Conservation (phyloP, 1,140 invertebrate genomes). For the Papilio helenus region DNA sequence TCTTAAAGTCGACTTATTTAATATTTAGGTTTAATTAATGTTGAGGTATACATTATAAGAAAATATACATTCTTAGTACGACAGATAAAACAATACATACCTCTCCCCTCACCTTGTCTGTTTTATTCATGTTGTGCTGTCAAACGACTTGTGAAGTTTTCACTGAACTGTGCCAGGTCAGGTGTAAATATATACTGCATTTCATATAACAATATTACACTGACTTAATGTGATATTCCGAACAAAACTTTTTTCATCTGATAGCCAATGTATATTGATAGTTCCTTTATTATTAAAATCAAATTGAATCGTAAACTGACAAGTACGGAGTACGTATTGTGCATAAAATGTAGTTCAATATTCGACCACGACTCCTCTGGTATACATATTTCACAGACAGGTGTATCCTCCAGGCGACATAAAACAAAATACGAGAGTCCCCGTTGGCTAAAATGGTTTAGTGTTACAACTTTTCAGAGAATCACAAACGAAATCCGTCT, state of each 20-base stretch:
- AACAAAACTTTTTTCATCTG: not conserved
- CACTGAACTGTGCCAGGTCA: not conserved
- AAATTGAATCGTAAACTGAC: slow-evolving; percentile 2
- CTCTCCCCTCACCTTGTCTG: not conserved
- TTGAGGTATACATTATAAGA: not conserved
- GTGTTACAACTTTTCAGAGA: slow-evolving; percentile 28
- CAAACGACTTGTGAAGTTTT: slow-evolving; percentile 6
- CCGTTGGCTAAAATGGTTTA: slow-evolving; percentile 35
- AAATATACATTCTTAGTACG: not conserved
- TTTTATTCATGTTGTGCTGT: slow-evolving; percentile 3
- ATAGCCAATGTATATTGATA: not conserved
- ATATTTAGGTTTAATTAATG: not conserved
- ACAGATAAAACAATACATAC: not conserved
- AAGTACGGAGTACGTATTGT: not conserved
- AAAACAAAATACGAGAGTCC: slow-evolving; percentile 31
- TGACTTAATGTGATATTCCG: not conserved
- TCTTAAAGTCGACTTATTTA: too few species aligned
- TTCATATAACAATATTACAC: not conserved
- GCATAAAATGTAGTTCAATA: slow-evolving; percentile 27
- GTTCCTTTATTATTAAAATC: not conserved
- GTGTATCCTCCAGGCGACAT: slow-evolving; percentile 23
- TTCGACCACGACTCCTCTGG: not conserved
- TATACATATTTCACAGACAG: slow-evolving; percentile 27
- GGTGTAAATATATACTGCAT: not conserved
- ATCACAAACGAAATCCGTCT: slow-evolving; percentile 28